Conservation (phyloP, 2,888 invertebrate species). For the Lagria hirta region DNA sequence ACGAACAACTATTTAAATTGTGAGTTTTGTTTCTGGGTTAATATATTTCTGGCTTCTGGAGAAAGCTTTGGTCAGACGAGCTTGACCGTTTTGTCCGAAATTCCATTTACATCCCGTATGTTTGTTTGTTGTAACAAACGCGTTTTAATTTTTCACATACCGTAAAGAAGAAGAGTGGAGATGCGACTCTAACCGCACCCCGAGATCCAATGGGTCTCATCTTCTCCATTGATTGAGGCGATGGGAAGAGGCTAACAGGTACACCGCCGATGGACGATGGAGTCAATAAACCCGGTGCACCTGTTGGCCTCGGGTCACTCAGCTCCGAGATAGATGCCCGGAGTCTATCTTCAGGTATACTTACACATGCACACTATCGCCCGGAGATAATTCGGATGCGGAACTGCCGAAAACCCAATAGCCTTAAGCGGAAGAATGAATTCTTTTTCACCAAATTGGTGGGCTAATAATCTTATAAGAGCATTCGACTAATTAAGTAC, state of each 20-base stretch:
- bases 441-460: too few relatives aligned
- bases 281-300: constrained; percentile 57
- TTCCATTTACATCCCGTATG: constrained; percentile 56
- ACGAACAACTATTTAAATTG: too few relatives aligned
- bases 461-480: too few relatives aligned
- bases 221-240: constrained; percentile 36
- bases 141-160: constrained; percentile 51
- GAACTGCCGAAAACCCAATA: too few relatives aligned
- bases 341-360: too few relatives aligned
- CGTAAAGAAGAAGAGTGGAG: too few relatives aligned
- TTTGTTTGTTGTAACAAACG: constrained; percentile 52
- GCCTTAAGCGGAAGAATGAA: too few relatives aligned
- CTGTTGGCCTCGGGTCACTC: constrained; percentile 55
- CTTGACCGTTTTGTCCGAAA: too few relatives aligned
- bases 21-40: too few relatives aligned
- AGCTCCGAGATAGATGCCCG: constrained; percentile 32
- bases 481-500: too few relatives aligned
- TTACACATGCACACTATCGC: constrained; percentile 16
- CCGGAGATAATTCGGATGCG: constrained; percentile 19
- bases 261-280: constrained; percentile 31
- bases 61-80: too few relatives aligned
- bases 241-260: constrained; percentile 30
- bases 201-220: constrained; percentile 26
- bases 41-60: too few relatives aligned
- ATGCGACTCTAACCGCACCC: constrained; percentile 31